A percentile compares a stretch with the other conserved stretches of the same genome.
These are phyloP conservation scores for Sarcophaga variegata DNA, from an alignment of 2,888 invertebrate genomes.

Conservation along the genomic window DNA sequence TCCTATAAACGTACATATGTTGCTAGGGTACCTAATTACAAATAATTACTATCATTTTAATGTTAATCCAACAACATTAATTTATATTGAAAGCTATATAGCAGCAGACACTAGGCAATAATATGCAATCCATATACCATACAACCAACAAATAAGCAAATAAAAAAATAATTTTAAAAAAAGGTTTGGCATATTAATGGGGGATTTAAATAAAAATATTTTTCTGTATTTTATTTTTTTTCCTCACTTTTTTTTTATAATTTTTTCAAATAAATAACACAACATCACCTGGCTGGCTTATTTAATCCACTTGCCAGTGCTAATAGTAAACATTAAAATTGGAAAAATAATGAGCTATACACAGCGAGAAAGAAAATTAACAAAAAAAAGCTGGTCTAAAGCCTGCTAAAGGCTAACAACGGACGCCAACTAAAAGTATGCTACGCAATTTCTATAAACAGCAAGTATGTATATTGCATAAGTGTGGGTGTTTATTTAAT, in stretches of 20 bases:
- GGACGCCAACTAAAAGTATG: not conserved
- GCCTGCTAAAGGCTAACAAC: conserved; percentile 27
- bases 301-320: conserved; percentile 64
- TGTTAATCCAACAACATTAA: conserved; percentile 68
- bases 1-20: conserved; percentile 39
- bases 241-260: conserved; percentile 10
- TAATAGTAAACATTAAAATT: conserved; percentile 55
- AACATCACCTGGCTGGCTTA: conserved; percentile 66
- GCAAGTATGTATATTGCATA: conserved; percentile 6
- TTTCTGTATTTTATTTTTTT: conserved; percentile 12
- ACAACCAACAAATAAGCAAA: not conserved
- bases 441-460: conserved; percentile 33
- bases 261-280: conserved; percentile 64
- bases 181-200: conserved; percentile 55
- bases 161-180: conserved; percentile 44
- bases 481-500: conserved; percentile 11
- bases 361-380: not conserved
- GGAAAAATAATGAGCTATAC: conserved; percentile 64
- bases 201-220: not conserved
- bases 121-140: not conserved
- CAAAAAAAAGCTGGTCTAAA: conserved; percentile 22
- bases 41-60: conserved; percentile 66
- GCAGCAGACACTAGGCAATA: not conserved
- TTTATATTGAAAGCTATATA: conserved; percentile 66
- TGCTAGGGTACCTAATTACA: conserved; percentile 56